These are phyloP conservation scores for Tamandua tetradactyla DNA, from an alignment of 2,797 vertebrate species.

Conservation along the genomic window DNA sequence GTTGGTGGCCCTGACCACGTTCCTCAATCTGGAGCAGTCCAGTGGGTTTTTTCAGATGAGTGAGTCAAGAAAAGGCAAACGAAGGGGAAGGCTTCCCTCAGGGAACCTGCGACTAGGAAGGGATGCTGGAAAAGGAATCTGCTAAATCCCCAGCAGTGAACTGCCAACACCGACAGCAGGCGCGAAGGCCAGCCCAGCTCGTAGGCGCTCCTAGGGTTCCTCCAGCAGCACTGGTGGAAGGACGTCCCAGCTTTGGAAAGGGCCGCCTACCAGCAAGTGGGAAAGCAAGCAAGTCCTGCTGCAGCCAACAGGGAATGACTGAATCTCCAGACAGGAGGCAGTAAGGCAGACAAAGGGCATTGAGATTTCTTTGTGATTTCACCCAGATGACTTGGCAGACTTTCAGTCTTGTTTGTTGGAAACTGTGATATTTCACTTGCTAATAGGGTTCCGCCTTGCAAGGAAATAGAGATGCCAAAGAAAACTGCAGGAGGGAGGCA, in stretches of 20 bases:
- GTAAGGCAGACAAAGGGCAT: constrained; percentile 13
- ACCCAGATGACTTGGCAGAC: constrained; percentile 35
- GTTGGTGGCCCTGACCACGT: background rate
- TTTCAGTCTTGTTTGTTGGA: constrained; percentile 51
- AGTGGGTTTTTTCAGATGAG: background rate
- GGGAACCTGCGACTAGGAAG: background rate
- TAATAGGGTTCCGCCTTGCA: constrained; percentile 56
- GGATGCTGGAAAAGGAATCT: background rate
- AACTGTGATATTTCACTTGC: constrained; percentile 69
- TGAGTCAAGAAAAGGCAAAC: constrained; percentile 28
- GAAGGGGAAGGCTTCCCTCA: background rate
- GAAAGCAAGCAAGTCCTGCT: background rate
- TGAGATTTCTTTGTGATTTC: constrained; percentile 64
- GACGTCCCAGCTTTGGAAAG: background rate
- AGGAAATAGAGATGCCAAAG: constrained; percentile 34
- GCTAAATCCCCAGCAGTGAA: background rate
- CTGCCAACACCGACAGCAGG: background rate
- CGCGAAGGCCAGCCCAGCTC: background rate
- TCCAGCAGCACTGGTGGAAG: background rate
- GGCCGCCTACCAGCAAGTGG: background rate
- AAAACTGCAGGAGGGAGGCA: constrained; percentile 39
- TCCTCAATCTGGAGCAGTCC: background rate
- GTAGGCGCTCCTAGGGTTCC: background rate
- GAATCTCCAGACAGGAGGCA: background rate
- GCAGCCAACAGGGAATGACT: background rate